Evolutionary conservation across 2,888 invertebrate genomes (phyloP), one percentile per base, ranked within the genome.

Genomic region (Trachelus iudaicus): DNA sequence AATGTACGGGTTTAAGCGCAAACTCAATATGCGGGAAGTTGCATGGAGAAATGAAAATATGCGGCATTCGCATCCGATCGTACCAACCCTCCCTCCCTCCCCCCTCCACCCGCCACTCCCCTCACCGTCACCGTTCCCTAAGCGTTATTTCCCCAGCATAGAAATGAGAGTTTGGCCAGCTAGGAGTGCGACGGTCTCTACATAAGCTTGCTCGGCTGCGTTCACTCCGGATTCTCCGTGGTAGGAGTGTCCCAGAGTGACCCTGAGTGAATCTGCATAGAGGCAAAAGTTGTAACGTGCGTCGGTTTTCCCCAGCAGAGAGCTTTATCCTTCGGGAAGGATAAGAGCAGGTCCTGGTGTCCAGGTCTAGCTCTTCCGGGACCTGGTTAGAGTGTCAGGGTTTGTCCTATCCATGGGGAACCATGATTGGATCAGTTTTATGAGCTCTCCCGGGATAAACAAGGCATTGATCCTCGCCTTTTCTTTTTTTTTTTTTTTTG

Each of bases 401-500:
- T 31, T 31, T 9, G 71, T 12, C 23, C 71, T 34, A n/a, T 9
- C 71, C 74, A 88, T 87, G 89, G 87, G 89, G 89, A 87, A 75
- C 91, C 90, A 92, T 92, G 93, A 92, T 92, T 92, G 92, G 92
- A 92, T 92, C 92, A 92, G 91, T 92, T 93, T 92, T 92, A 92
- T 90, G 92, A 91, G 91, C 87, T 90, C 92, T 91, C 91, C 76
- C 81, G 92, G 92, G 92, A 92, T 91, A 90, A 91, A 91, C 91
- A 91, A 90, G 89, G 87, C 90, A 90, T 90, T 91, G 89, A 89
- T 90, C 87, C 86, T 78, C 74, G 76, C 68, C 68, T 35, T 35
- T 37, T 74, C 11, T 34, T 34, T 34, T 74, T 35, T 34, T 37
- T 74, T 35, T n/a, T 13, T 34, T 4, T 34, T 34, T n/a, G n/a